phyloP scores from a whole-genome alignment of 1,140 invertebrate species.

The Apis florea region DNA sequence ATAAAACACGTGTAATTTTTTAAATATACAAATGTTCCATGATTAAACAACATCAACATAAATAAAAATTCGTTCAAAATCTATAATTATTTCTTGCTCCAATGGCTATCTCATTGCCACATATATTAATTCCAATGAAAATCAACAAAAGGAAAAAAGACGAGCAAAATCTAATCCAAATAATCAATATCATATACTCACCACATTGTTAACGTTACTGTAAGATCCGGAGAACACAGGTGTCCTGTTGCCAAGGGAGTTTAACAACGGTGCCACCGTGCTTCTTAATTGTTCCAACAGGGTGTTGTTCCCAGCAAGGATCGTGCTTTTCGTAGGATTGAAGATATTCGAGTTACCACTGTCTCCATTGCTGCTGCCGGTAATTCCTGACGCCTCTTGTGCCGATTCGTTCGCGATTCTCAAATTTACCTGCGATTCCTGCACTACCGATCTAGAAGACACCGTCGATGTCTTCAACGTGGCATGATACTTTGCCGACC shows the following conservation, averaged over 20 bases:
- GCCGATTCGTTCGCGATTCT: slow-evolving; percentile 63
- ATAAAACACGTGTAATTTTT: background rate
- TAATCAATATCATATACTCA: slow-evolving; percentile 57
- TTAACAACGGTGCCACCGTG: slow-evolving; percentile 77
- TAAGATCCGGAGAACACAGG: slow-evolving; percentile 73
- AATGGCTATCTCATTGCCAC: no score
- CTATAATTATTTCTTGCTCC: background rate
- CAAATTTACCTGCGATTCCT: slow-evolving; percentile 66
- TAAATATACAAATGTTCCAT: no score
- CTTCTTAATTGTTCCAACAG: slow-evolving; percentile 75
- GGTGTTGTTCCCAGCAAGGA: slow-evolving; percentile 69
- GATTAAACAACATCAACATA: background rate
- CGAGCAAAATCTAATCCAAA: background rate
- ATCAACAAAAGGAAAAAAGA: background rate
- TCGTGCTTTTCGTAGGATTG: slow-evolving; percentile 71
- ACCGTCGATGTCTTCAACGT: slow-evolving; percentile 41
- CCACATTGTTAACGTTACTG: slow-evolving; percentile 70
- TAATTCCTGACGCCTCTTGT: slow-evolving; percentile 59
- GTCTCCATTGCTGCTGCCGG: slow-evolving; percentile 67
- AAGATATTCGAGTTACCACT: slow-evolving; percentile 74
- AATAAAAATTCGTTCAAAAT: background rate
- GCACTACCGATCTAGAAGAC: slow-evolving; percentile 61
- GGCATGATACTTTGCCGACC: slow-evolving; percentile 49
- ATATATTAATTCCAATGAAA: no score
- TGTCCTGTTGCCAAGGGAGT: slow-evolving; percentile 71